Conservation (phyloP, 2,888 invertebrate genomes). For the Aricia artaxerxes region DNA sequence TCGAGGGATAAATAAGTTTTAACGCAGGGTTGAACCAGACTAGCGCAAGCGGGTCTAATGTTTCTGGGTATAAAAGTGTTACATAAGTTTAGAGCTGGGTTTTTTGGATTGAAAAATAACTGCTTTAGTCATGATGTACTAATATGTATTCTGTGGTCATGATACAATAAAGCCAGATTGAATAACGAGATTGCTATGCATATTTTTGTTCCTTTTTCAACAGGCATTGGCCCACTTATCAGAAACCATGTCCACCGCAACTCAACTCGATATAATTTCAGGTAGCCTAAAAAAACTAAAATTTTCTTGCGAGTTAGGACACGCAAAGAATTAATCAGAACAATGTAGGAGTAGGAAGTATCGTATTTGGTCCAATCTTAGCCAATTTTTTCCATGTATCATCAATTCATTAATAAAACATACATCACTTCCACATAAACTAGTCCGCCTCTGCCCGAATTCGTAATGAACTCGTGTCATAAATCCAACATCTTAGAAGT, state of each 20-base stretch:
- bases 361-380: neutral
- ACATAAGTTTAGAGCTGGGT: neutral
- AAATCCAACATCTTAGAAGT: neutral
- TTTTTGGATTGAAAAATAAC: neutral
- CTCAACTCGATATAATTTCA: too few relatives aligned
- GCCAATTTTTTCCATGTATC: neutral
- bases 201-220: too few relatives aligned
- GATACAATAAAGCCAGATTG: too few relatives aligned
- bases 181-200: too few relatives aligned
- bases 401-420: neutral
- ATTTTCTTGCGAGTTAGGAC: neutral
- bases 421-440: neutral
- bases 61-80: neutral
- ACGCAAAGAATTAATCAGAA: neutral
- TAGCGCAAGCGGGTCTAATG: too few relatives aligned
- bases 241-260: too few relatives aligned
- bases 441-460: slow-evolving; percentile 9
- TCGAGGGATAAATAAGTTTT: too few relatives aligned
- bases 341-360: neutral
- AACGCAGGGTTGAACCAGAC: too few relatives aligned
- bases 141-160: too few relatives aligned
- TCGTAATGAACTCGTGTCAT: neutral
- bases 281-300: too few relatives aligned
- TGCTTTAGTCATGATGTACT: too few relatives aligned
- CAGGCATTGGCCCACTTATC: too few relatives aligned